These are phyloP conservation scores for Myioborus melanocephalus DNA, from an alignment of 2,797 vertebrate species.

Conservation along the genomic window DNA sequence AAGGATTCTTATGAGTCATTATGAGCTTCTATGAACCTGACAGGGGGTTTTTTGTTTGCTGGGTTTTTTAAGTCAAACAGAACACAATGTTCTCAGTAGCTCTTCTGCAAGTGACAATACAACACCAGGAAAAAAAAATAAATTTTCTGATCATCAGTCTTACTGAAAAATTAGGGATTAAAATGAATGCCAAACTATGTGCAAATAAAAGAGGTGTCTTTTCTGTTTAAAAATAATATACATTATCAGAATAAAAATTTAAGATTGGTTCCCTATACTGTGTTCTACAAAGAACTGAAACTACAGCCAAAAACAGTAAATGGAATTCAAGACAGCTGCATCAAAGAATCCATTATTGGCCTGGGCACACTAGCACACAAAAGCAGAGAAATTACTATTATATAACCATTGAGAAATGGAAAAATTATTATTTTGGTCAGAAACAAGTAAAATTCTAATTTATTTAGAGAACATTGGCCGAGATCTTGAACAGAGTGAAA, in stretches of 20 bases:
- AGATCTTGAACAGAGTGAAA: constrained; percentile 5
- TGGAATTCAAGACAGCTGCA: constrained; percentile 57
- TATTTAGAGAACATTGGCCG: constrained; percentile 27
- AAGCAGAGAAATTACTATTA: constrained; percentile 50
- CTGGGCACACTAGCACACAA: constrained; percentile 21
- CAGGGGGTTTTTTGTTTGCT: not conserved
- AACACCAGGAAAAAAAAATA: not conserved
- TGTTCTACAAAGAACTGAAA: not conserved
- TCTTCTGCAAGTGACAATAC: not conserved
- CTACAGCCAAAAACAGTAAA: constrained; percentile 34
- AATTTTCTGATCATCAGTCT: not conserved
- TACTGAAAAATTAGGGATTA: not conserved
- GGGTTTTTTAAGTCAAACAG: not conserved
- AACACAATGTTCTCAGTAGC: not conserved
- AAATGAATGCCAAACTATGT: not conserved
- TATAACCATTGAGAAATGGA: constrained; percentile 41
- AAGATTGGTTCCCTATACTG: not conserved
- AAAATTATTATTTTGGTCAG: constrained; percentile 63
- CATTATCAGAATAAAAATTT: not conserved
- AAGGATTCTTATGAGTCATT: not conserved
- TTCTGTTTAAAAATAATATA: not conserved
- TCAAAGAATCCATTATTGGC: constrained; percentile 52
- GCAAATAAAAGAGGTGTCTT: not conserved
- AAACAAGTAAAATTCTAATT: constrained; percentile 52
- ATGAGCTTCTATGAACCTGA: not conserved